These are phyloP conservation scores for Ctenosaura bakeri DNA, from an alignment of 2,797 vertebrate genomes.

Conservation along the genomic window DNA sequence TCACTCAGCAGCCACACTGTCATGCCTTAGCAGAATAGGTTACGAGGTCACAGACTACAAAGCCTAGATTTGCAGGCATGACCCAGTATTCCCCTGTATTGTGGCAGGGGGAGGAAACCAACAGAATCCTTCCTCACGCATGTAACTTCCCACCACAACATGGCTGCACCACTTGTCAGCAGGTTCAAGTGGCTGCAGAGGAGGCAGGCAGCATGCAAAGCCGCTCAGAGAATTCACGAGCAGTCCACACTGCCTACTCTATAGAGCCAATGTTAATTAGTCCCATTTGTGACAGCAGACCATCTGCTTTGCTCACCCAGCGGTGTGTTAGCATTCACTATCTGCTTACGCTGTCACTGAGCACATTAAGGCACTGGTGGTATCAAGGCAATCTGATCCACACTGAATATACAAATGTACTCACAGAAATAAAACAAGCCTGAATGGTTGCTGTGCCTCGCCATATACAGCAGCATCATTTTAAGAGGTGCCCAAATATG, in stretches of 20 bases:
- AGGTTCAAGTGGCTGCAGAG: not conserved
- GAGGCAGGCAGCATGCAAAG: accelerated
- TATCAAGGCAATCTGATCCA: slow-evolving; percentile 15
- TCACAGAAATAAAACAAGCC: not conserved
- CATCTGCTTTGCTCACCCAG: slow-evolving; percentile 37
- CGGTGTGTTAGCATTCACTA: not conserved
- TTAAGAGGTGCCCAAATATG: slow-evolving; percentile 22
- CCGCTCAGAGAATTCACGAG: slow-evolving; percentile 19
- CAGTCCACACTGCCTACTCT: slow-evolving; percentile 14
- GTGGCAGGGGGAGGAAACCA: not conserved
- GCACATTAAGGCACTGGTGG: slow-evolving; percentile 39
- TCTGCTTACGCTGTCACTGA: slow-evolving; percentile 21
- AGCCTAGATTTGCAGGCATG: slow-evolving; percentile 30
- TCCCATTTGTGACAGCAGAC: slow-evolving; percentile 56
- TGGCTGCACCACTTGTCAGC: slow-evolving; percentile 4
- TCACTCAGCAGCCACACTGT: not conserved
- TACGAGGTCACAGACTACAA: slow-evolving; percentile 31
- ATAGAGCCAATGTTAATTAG: slow-evolving; percentile 6
- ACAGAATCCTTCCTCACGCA: not conserved
- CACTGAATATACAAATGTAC: not conserved
- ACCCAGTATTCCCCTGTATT: slow-evolving; percentile 17
- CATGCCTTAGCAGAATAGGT: slow-evolving; percentile 24
- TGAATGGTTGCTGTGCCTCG: slow-evolving; percentile 1
- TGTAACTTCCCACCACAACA: not conserved
- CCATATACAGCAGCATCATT: not conserved